Conservation (phyloP, 2,797 vertebrate genomes). For the Bucorvus abyssinicus region DNA sequence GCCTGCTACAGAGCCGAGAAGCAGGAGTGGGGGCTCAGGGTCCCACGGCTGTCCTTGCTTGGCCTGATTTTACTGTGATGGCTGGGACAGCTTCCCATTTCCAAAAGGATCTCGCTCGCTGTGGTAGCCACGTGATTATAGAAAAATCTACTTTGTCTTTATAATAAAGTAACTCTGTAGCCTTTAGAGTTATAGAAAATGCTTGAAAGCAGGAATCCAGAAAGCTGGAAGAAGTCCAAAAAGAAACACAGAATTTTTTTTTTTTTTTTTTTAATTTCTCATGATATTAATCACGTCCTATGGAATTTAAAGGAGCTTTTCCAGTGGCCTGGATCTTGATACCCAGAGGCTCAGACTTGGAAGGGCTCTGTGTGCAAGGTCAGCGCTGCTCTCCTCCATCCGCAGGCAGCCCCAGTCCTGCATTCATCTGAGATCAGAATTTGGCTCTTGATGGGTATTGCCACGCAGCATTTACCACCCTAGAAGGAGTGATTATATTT, state of each 20-base stretch:
- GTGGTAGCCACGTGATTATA: background rate
- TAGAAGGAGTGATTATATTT: slow-evolving; percentile 55
- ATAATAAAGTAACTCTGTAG: background rate
- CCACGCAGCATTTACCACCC: slow-evolving; percentile 40
- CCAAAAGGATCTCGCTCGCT: background rate
- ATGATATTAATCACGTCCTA: background rate
- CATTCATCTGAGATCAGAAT: background rate
- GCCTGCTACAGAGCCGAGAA: background rate
- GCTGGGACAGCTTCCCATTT: background rate
- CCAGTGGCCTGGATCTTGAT: background rate
- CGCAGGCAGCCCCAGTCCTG: background rate
- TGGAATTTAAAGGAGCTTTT: slow-evolving; percentile 12
- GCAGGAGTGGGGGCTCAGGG: background rate
- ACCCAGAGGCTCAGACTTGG: background rate
- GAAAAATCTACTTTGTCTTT: background rate
- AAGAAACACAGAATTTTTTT: background rate
- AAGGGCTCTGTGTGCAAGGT: background rate
- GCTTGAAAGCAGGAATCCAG: background rate
- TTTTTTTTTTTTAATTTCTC: background rate
- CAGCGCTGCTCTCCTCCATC: background rate
- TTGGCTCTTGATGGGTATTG: slow-evolving; percentile 23
- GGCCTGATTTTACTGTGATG: background rate
- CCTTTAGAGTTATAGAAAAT: background rate
- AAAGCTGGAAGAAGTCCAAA: background rate
- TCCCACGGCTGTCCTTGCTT: background rate